phyloP scores from a whole-genome alignment of 1,140 invertebrate species.

The Lepidostoma basale region DNA sequence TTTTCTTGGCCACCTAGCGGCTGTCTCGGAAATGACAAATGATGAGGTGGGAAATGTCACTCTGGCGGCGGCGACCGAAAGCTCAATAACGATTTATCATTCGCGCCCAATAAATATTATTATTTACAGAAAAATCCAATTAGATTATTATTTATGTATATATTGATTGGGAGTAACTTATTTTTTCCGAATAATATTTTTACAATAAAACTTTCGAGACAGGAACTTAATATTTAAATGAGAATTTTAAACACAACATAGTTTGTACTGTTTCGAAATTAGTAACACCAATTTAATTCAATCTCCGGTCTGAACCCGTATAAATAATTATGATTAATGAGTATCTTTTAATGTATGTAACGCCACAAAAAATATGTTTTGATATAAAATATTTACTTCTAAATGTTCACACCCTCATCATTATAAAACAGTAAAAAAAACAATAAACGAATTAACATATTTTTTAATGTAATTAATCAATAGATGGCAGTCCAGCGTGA shows the following conservation, averaged over 20 bases:
- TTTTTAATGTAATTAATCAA: slow-evolving; percentile 45
- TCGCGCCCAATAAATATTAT: background rate
- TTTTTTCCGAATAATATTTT: too few relatives aligned
- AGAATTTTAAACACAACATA: too few relatives aligned
- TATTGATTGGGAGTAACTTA: too few relatives aligned
- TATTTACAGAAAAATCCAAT: too few relatives aligned
- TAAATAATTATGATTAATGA: too few relatives aligned
- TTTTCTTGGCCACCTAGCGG: slow-evolving; percentile 40
- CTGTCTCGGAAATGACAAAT: slow-evolving; percentile 40
- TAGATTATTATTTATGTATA: too few relatives aligned
- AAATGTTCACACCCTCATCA: slow-evolving; percentile 30
- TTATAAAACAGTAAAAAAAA: slow-evolving; percentile 29
- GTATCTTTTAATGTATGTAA: too few relatives aligned
- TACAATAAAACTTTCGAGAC: too few relatives aligned
- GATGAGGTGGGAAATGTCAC: slow-evolving; percentile 23
- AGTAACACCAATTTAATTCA: too few relatives aligned
- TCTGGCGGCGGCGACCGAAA: slow-evolving; percentile 10
- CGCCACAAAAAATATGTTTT: slow-evolving; percentile 21
- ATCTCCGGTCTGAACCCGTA: slow-evolving; percentile 10
- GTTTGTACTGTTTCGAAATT: too few relatives aligned
- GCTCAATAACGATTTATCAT: slow-evolving; percentile 31
- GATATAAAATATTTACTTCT: slow-evolving; percentile 13
- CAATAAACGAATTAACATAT: slow-evolving; percentile 28
- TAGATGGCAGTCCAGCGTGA: slow-evolving; percentile 42
- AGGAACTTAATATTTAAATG: too few relatives aligned